Evolutionary conservation across 2,113 vertebrate species (phyloP).

Genomic region (Illadopsis cleaveri): DNA sequence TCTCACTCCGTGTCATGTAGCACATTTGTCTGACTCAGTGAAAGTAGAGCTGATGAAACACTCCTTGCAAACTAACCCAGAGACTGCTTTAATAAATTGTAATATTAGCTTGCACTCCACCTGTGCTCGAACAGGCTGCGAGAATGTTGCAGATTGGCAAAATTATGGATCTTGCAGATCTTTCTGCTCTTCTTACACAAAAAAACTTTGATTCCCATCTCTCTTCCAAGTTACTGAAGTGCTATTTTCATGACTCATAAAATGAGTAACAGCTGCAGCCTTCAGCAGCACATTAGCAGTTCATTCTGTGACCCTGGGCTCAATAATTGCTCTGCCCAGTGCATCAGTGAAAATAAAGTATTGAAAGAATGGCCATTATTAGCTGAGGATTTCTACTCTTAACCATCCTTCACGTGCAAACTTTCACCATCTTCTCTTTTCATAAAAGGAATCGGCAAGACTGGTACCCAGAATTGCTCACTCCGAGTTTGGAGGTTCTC

Average conservation of each 20-base stretch:
- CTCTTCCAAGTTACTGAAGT: background rate
- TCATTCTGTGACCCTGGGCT: background rate
- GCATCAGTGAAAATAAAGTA: background rate
- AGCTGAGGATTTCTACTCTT: background rate
- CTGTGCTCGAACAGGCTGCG: background rate
- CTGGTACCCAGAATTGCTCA: background rate
- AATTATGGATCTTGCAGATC: background rate
- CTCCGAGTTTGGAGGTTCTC: background rate
- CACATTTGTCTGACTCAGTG: background rate
- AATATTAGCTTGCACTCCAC: background rate
- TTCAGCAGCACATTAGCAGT: background rate
- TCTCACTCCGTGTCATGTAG: background rate
- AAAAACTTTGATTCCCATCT: background rate
- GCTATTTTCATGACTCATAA: background rate
- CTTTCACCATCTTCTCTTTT: background rate
- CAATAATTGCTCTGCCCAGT: background rate
- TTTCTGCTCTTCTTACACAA: background rate
- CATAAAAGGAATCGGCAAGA: background rate
- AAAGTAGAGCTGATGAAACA: background rate
- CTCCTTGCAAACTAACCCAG: background rate
- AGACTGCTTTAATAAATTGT: background rate
- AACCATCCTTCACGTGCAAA: background rate
- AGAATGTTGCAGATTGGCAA: background rate
- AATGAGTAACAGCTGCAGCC: background rate
- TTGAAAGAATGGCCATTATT: background rate